Evolutionary conservation across 2,113 vertebrate species (phyloP), one percentile per base, ranked within the genome.

Genomic region (Pantherophis guttatus): DNA sequence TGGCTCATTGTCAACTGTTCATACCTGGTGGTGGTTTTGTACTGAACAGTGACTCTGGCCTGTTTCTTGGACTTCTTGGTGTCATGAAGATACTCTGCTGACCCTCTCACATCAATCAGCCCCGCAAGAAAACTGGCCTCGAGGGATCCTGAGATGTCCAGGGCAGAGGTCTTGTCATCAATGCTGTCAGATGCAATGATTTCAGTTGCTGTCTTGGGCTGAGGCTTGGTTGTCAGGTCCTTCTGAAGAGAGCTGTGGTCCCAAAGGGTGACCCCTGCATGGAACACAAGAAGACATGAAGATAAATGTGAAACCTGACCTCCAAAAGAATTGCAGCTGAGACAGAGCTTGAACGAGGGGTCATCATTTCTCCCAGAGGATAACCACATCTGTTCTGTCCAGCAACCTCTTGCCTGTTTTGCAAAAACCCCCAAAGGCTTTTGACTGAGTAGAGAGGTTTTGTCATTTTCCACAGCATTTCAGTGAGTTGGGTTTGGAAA

Each of bases 1-100:
- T 91, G 55, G 26, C 26, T 86, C 91, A 91, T 87, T 2, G 81
- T 59, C 24, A 91, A 81, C 2, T 87, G 39, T 23, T 86, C 24
- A 23, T 59, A 91, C 39, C 0, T 50, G 12, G 55, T 50, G 15
- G 91, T 90, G 5, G 87, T 48, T 54, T 39, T 87, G 70, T 95
- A 97, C 7, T 95, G 95, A 48, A 97, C 59, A 21, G 95, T 95
- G 21, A 96, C 95, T 57, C 95, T 93, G 33, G 94, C 95, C 54
- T 96, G 95, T 3, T 65, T 86, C 44, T 89, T 94, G 24, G 96
- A 97, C 24, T 33, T 93, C 93, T 95, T 96, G 54, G 92, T 95
- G 33, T 97, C 90, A 0, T 86, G 92, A 19, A 96, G 29, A 86
- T 94, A 97, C 3, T 65, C 54, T 50, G 95, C 96, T 2, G 96